Percentiles rank a stretch among this genome's conserved stretches.
Evolutionary conservation across 2,888 invertebrate genomes (phyloP).

Genomic region (Limnephilus lunatus): DNA sequence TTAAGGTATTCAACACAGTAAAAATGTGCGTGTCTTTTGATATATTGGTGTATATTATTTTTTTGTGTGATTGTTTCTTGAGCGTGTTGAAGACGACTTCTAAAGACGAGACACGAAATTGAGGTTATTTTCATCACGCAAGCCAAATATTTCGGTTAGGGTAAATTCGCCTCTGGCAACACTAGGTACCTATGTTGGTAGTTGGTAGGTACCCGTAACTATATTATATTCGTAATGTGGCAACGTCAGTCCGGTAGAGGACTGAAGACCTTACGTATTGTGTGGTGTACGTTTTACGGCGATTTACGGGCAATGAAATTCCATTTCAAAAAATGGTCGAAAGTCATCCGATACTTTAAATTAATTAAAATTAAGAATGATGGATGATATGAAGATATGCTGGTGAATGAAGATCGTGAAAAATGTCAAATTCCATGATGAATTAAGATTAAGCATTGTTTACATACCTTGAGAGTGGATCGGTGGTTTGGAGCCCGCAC

Average conservation of each 20-base stretch:
- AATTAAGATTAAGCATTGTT: too few species aligned
- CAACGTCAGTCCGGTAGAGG: slow-evolving; percentile 10
- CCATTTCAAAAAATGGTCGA: not conserved
- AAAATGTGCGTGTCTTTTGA: not conserved
- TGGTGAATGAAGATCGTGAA: too few species aligned
- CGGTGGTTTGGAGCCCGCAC: too few species aligned
- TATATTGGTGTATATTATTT: not conserved
- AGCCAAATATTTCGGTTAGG: slow-evolving; percentile 58
- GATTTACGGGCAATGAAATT: not conserved
- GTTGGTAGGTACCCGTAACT: slow-evolving; percentile 6
- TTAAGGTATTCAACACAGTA: not conserved
- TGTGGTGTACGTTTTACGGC: not conserved
- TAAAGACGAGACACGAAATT: slow-evolving; percentile 58
- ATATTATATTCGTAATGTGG: slow-evolving; percentile 47
- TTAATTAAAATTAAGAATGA: not conserved
- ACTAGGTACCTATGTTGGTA: not conserved
- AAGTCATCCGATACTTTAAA: not conserved
- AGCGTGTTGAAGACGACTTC: not conserved
- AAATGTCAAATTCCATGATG: too few species aligned
- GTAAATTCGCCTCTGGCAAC: slow-evolving; percentile 43
- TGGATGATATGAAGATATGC: not conserved
- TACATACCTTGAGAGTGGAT: too few species aligned
- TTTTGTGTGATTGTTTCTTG: slow-evolving; percentile 4
- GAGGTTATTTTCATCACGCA: slow-evolving; percentile 63
- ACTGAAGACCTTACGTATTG: slow-evolving; percentile 7